These are phyloP conservation scores for Enteromius paludinosus DNA, from an alignment of 2,797 vertebrate genomes.

Conservation along the genomic window DNA sequence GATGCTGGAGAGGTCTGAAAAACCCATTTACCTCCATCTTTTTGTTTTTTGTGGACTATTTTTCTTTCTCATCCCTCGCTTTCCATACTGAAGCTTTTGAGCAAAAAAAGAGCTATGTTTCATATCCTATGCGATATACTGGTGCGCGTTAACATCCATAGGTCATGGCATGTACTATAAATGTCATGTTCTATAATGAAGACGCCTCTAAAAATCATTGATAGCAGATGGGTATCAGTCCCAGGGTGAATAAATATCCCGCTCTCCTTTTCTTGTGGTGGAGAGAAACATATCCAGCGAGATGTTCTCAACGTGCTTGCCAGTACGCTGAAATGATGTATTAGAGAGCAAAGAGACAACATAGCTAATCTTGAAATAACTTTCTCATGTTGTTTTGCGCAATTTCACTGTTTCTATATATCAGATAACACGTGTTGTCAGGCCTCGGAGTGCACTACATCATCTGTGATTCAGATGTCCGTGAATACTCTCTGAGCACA, in stretches of 20 bases:
- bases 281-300: conserved; percentile 21
- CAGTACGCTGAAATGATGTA: conserved; percentile 34
- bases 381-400: conserved; percentile 40
- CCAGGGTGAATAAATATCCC: conserved; percentile 38
- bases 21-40: conserved; percentile 54
- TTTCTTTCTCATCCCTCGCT: conserved; percentile 38
- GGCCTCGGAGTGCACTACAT: conserved; percentile 42
- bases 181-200: conserved; percentile 50
- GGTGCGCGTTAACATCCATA: conserved; percentile 40
- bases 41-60: conserved; percentile 28
- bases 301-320: conserved; percentile 35
- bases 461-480: conserved; percentile 37
- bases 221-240: conserved; percentile 51
- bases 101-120: conserved; percentile 7
- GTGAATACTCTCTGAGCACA: conserved; percentile 22
- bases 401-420: conserved; percentile 53
- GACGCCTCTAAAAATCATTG: conserved; percentile 52
- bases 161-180: conserved; percentile 48
- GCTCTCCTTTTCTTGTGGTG: conserved; percentile 33
- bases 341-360: conserved; percentile 38
- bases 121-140: conserved; percentile 12
- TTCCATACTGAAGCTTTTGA: conserved; percentile 14
- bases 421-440: conserved; percentile 48
- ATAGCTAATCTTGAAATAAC: conserved; percentile 48
- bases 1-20: conserved; percentile 57